Conservation (phyloP, 1,140 invertebrate species). For the Zaprionus vittiger region DNA sequence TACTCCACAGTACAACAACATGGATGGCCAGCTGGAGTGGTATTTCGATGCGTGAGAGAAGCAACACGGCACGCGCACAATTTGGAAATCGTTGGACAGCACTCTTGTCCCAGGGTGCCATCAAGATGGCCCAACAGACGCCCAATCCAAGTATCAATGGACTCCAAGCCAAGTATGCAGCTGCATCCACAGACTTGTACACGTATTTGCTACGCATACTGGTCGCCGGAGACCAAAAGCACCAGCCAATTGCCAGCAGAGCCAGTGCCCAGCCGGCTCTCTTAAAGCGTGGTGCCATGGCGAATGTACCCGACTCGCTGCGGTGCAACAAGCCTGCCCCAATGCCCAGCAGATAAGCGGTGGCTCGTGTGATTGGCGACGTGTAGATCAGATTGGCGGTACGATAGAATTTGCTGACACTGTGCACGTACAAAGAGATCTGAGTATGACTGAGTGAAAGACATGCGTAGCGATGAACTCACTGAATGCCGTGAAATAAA, state of each 20-base stretch:
- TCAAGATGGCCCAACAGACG: constrained; percentile 86
- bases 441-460: neutral
- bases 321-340: constrained; percentile 86
- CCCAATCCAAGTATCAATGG: constrained; percentile 87
- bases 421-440: constrained; percentile 84
- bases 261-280: constrained; percentile 84
- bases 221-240: constrained; percentile 87
- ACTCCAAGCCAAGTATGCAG: constrained; percentile 88
- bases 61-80: constrained; percentile 40
- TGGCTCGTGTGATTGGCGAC: constrained; percentile 87
- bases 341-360: constrained; percentile 88
- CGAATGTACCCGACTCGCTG: constrained; percentile 85
- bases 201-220: constrained; percentile 86
- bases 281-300: constrained; percentile 83
- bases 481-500: constrained; percentile 89
- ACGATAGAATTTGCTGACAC: constrained; percentile 88
- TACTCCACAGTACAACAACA: constrained; percentile 63
- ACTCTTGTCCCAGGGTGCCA: constrained; percentile 49
- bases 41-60: constrained; percentile 62
- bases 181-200: constrained; percentile 87
- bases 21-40: constrained; percentile 65
- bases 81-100: constrained; percentile 33
- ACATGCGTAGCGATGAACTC: constrained; percentile 2
- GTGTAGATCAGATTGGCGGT: constrained; percentile 88
- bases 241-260: constrained; percentile 85